Evolutionary conservation across 30 jellyfish, hydroid and myxozoan species (phyloP), one percentile per base, ranked within the genome.

Genomic region (Hydra vulgaris): DNA sequence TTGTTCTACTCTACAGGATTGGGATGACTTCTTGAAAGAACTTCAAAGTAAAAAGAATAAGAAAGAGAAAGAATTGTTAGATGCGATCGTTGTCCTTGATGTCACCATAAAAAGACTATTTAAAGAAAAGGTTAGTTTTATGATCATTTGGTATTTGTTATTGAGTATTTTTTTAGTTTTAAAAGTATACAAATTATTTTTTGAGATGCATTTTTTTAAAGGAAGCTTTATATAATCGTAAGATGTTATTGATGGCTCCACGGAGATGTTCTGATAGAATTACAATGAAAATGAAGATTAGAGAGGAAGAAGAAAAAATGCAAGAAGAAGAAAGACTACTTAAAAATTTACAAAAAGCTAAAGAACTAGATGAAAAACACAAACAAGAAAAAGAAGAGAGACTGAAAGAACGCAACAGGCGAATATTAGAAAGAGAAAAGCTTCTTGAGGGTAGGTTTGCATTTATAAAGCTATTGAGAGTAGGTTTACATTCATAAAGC

Each of bases 261-360:
- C 81, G 96, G n/a, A 66, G 97, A 12, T 89, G 91, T 5, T 91
- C 97, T 0, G 97, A 86, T 7, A 79, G 97, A 53, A 86, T 91
- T 75, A 90, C 95, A 1, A 27, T 80, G 81, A 86, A 86, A 68
- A 66, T 78, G 82, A 79, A 82, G 17, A 77, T 27, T 22, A 79
- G 72, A 25, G 97, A 91, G 71, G 96, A 91, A 55, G 97, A 91
- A 54, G 92, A 86, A 70, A 83, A 78, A 66, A 66, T 21, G 23
- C 15, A 18, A 27, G 94, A 88, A 73, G 76, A 77, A 70, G 79
- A 69, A 66, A 53, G 93, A 23, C 27, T 23, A 70, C 21, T 79
- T 68, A 84, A 84, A 66, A 87, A 76, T 24, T 89, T 82, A 54
- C 79, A 55, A 75, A 83, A 79, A 74, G 87, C 86, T 1, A 83